Evolutionary conservation across 2,797 vertebrate species (phyloP).

Genomic region (Oryzias dopingdopingensis): DNA sequence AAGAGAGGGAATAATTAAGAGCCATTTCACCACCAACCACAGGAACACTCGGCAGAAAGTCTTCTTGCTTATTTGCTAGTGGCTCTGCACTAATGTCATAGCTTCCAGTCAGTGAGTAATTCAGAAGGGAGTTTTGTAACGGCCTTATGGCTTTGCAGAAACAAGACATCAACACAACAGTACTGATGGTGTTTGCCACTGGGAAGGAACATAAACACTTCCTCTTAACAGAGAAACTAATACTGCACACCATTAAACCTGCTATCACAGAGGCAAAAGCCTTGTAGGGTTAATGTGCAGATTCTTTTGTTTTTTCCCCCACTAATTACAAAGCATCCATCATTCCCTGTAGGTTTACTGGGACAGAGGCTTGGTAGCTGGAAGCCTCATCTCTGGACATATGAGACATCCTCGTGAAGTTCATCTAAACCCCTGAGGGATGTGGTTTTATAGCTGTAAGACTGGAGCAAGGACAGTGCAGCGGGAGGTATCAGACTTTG

Average conservation of each 20-base stretch:
- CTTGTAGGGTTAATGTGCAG: constrained; percentile 38
- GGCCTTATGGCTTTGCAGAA: constrained; percentile 37
- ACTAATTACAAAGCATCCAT: constrained; percentile 38
- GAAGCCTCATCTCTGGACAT: constrained; percentile 24
- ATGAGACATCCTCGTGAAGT: constrained; percentile 32
- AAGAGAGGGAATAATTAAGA: constrained; percentile 23
- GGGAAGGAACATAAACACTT: constrained; percentile 44
- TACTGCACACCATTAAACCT: constrained; percentile 36
- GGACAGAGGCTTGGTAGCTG: constrained; percentile 35
- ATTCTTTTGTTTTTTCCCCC: constrained; percentile 17
- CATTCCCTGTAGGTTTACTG: constrained; percentile 39
- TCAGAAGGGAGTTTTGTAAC: constrained; percentile 54
- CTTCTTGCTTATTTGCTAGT: constrained; percentile 46
- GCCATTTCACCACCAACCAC: constrained; percentile 12
- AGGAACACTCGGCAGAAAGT: constrained; percentile 31
- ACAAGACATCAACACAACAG: constrained; percentile 31
- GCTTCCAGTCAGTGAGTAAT: constrained; percentile 45
- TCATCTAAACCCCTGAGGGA: constrained; percentile 18
- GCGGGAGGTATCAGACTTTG: constrained; percentile 33
- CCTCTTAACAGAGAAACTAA: constrained; percentile 32
- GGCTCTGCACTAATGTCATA: constrained; percentile 37
- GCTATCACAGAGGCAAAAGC: constrained; percentile 37
- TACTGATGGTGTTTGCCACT: constrained; percentile 53
- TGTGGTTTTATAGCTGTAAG: constrained; percentile 12
- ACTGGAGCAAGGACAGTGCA: constrained; percentile 14